phyloP scores from a whole-genome alignment of 37 sponge, comb jelly and placozoan species.

The Beroe forskalii region DNA sequence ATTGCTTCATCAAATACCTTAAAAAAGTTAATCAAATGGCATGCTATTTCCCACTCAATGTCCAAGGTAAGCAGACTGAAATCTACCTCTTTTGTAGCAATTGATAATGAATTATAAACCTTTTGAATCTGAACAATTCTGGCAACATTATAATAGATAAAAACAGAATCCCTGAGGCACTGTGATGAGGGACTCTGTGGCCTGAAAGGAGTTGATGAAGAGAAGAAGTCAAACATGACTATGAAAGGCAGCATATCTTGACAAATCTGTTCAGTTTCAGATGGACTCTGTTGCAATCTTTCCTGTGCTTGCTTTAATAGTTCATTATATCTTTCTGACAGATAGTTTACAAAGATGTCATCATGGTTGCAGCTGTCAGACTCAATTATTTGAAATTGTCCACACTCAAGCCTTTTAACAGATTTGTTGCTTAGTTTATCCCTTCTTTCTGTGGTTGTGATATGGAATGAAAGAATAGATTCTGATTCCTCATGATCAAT shows the following conservation, averaged over 20 bases:
- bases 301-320: constrained; percentile 28
- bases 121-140: neutral
- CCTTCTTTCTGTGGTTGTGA: neutral
- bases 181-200: neutral
- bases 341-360: neutral
- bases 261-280: neutral
- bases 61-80: neutral
- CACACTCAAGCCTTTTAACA: neutral
- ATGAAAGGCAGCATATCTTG: constrained; percentile 24
- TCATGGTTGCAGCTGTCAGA: neutral
- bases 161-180: constrained; percentile 12
- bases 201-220: constrained; percentile 8
- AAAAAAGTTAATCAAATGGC: constrained; percentile 25
- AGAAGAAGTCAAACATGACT: constrained; percentile 4
- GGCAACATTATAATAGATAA: constrained; percentile 34
- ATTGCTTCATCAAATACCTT: constrained; percentile 24
- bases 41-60: neutral
- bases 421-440: neutral
- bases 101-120: neutral
- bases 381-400: neutral
- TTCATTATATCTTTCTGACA: neutral
- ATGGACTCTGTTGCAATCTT: neutral
- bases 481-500: neutral
- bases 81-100: neutral
- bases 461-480: neutral